Conservation (phyloP, 2,888 invertebrate species). For the Lochmaea capreae region DNA sequence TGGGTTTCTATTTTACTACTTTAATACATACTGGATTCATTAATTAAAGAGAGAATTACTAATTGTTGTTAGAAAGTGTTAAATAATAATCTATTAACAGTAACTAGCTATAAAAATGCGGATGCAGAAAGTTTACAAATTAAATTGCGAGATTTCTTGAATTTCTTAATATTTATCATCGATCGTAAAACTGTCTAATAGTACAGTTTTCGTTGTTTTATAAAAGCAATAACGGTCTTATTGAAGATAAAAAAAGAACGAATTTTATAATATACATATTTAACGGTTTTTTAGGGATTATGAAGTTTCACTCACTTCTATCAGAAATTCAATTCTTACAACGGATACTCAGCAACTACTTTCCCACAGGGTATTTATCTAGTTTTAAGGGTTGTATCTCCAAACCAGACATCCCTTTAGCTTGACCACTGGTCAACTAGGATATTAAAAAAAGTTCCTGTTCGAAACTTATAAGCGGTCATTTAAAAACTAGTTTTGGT, state of each 20-base stretch:
- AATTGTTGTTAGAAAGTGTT: constrained; percentile 26
- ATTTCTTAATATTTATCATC: constrained; percentile 8
- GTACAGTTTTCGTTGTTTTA: neutral
- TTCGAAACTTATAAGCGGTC: constrained; percentile 50
- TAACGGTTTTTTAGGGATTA: constrained; percentile 15
- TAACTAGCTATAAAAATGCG: constrained; percentile 15
- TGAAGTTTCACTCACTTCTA: constrained; percentile 9
- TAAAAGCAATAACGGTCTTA: neutral
- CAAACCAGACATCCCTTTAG: constrained; percentile 49
- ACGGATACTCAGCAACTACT: constrained; percentile 42
- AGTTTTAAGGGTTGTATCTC: constrained; percentile 49
- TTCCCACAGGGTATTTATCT: constrained; percentile 51
- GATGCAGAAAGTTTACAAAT: constrained; percentile 24
- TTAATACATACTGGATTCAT: neutral
- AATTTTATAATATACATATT: neutral
- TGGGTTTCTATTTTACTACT: neutral
- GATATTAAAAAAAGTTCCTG: constrained; percentile 42
- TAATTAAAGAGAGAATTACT: constrained; percentile 24
- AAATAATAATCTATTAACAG: constrained; percentile 21
- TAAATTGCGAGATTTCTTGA: constrained; percentile 12
- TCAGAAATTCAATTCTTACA: constrained; percentile 26
- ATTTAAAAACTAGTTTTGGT: constrained; percentile 55
- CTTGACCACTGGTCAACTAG: constrained; percentile 51
- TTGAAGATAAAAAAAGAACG: neutral
- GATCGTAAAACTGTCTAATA: no score